These are phyloP conservation scores for Cancer borealis DNA, from an alignment of 2,888 invertebrate genomes.

Conservation along the genomic window DNA sequence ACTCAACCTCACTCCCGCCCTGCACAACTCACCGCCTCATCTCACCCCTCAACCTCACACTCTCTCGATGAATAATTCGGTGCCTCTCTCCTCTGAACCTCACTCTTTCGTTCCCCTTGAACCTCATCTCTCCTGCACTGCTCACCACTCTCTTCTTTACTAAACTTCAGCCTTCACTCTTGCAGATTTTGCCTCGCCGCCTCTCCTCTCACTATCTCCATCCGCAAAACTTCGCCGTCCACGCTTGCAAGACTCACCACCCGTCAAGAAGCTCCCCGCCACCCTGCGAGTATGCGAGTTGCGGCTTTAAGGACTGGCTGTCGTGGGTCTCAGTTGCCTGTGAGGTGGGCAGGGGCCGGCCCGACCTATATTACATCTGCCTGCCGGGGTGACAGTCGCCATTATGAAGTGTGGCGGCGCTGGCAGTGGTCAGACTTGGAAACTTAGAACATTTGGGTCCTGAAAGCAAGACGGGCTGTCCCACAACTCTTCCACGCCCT, in stretches of 20 bases:
- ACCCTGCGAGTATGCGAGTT: not conserved
- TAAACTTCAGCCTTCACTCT: slow-evolving; percentile 2
- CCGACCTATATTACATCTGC: not conserved
- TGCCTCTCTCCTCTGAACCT: not conserved
- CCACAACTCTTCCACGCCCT: not conserved
- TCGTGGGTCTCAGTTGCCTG: not conserved
- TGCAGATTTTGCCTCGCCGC: not conserved
- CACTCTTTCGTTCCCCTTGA: not conserved
- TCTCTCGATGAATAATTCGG: not conserved
- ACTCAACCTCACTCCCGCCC: not conserved
- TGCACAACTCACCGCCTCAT: not conserved
- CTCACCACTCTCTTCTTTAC: slow-evolving; percentile 5
- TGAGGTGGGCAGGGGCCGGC: not conserved
- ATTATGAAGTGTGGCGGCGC: not conserved
- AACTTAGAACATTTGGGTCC: slow-evolving; percentile 23
- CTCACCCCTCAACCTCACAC: not conserved
- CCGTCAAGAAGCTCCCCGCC: not conserved
- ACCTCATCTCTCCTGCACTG: not conserved
- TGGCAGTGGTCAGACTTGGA: not conserved
- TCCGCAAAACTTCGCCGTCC: not conserved
- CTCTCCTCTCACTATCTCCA: not conserved
- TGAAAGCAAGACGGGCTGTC: not conserved
- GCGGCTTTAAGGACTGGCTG: not conserved
- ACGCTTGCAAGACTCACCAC: not conserved
- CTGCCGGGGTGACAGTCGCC: not conserved